Evolutionary conservation across 2,888 invertebrate species (phyloP).

Genomic region (Ceraclea dissimilis): DNA sequence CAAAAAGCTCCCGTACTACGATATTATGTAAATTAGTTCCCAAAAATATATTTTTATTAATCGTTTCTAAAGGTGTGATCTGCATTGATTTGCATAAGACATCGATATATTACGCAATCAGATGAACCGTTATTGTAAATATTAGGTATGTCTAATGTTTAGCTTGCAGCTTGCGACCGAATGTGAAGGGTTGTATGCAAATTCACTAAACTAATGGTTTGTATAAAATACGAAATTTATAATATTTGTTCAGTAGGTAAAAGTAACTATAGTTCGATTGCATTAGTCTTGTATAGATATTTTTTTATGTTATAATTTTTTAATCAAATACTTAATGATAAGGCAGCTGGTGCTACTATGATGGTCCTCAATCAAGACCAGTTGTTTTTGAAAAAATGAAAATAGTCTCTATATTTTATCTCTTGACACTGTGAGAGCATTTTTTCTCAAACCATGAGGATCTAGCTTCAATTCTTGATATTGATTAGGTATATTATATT

Average conservation of each 20-base stretch:
- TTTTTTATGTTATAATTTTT: no score
- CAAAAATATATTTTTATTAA: constrained; percentile 12
- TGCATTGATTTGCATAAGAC: constrained; percentile 21
- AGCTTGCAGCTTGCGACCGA: constrained; percentile 17
- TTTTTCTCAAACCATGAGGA: no score
- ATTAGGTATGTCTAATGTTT: constrained; percentile 2
- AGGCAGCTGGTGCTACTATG: no score
- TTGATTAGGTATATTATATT: no score
- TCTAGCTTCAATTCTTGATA: no score
- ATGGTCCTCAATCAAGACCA: no score
- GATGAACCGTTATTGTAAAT: constrained; percentile 4
- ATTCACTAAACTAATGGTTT: background rate
- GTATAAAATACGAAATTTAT: background rate
- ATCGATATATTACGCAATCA: constrained; percentile 17
- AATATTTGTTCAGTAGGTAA: background rate
- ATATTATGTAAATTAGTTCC: constrained; percentile 14
- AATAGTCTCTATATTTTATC: no score
- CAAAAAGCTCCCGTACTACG: background rate
- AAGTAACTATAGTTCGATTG: no score
- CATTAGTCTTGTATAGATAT: no score
- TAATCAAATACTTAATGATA: no score
- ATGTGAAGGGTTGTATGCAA: constrained; percentile 2
- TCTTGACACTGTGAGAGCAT: no score
- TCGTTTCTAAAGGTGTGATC: constrained; percentile 23
- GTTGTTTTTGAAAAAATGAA: no score